Conservation (phyloP, 2,113 vertebrate genomes). For the Dendrocopos noguchii region DNA sequence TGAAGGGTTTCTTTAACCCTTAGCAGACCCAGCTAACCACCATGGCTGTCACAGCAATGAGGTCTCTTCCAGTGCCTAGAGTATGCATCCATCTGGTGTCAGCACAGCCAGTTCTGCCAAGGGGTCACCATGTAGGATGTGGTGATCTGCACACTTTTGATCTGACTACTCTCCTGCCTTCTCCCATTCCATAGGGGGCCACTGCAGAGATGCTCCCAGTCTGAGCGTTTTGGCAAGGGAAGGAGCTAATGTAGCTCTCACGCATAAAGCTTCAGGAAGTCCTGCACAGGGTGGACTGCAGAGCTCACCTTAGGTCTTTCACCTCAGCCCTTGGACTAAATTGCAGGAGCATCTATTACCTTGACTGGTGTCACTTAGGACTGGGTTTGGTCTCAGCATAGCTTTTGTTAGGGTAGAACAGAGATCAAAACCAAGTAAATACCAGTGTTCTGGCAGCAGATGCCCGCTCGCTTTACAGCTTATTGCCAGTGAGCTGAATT, state of each 20-base stretch:
- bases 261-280: neutral
- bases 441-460: neutral
- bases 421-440: neutral
- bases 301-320: neutral
- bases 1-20: neutral
- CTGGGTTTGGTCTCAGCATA: neutral
- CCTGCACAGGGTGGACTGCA: neutral
- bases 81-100: no score
- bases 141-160: neutral
- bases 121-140: neutral
- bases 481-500: neutral
- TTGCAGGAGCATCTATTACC: neutral
- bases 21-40: neutral
- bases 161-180: no score
- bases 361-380: neutral
- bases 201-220: neutral
- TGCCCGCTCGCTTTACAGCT: neutral
- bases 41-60: neutral
- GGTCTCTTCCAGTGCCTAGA: neutral
- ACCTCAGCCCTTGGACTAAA: neutral
- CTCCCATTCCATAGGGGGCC: neutral
- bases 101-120: neutral
- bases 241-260: rapidly evolving
- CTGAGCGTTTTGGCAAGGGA: neutral
- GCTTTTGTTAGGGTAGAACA: neutral